These are phyloP conservation scores for Octopus sinensis DNA, from an alignment of 1,140 invertebrate species.

Conservation along the genomic window DNA sequence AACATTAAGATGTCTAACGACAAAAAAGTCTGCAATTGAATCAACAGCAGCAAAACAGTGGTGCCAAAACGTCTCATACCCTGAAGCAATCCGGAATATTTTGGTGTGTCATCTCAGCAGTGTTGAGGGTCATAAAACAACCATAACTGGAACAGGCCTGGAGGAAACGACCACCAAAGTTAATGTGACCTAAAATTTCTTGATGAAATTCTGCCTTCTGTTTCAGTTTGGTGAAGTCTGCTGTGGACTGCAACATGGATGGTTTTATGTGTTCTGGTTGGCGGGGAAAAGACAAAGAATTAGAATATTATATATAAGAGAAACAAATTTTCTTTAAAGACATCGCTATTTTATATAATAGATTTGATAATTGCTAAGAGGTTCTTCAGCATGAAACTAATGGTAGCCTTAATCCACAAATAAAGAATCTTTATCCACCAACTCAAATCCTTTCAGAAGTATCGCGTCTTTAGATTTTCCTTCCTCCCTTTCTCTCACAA, in stretches of 20 bases:
- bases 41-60: too few relatives aligned
- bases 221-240: conserved; percentile 47
- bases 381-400: too few relatives aligned
- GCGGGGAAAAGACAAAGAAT: not conserved
- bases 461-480: too few relatives aligned
- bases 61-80: conserved; percentile 37
- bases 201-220: conserved; percentile 22
- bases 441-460: too few relatives aligned
- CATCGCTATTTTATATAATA: too few relatives aligned
- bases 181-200: conserved; percentile 44
- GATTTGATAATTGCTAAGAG: too few relatives aligned
- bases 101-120: conserved; percentile 24
- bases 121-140: conserved; percentile 55
- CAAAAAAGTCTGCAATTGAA: too few relatives aligned
- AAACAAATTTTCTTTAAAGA: not conserved
- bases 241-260: conserved; percentile 33
- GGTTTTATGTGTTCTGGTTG: conserved; percentile 47
- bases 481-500: too few relatives aligned
- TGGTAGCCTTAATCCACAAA: too few relatives aligned
- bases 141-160: conserved; percentile 51
- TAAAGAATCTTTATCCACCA: too few relatives aligned
- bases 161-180: conserved; percentile 54
- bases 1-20: too few relatives aligned
- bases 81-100: conserved; percentile 51
- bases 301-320: not conserved